Evolutionary conservation across 2,113 vertebrate species (phyloP), one percentile per base, ranked within the genome.

Genomic region (Puma concolor): DNA sequence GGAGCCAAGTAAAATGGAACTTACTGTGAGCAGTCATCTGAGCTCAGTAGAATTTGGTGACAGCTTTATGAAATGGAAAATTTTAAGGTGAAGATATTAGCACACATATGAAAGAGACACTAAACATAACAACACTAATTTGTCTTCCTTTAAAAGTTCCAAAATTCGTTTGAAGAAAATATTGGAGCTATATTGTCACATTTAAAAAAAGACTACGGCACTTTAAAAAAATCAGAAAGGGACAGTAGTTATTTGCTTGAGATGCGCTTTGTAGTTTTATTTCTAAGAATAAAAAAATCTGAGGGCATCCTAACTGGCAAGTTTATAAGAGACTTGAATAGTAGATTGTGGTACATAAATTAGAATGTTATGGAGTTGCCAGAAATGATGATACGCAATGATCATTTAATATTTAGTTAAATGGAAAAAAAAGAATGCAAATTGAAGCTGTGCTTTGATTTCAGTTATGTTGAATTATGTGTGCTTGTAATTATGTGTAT

Each of bases 1-100:
- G 96, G 82, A 98, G 63, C 44, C 41, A 96, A 98, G 74, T 74
- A 96, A 97, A 98, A 97, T 63, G 80, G 88, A 97, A 92, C 88
- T 94, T 92, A 94, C 97, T 98, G 98, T 97, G 88, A 71, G 72
- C 94, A 93, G 82, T 96, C 83, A 97, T 50, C 72, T 95, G 96
- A 96, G 89, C 76, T 63, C 74, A 69, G 52, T 97, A 95, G 69
- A 97, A 81, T 91, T 48, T 95, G 77, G 66, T 80, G 67, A 98
- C 84, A 91, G 33, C 89, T 96, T 96, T 96, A 95, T 89, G 88
- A 77, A 87, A 92, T 87, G 66, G 54, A 91, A 95, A 95, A 88
- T 88, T 86, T 94, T 95, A 87, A 94, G 66, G 50, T 94, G 85
- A 67, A 92, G 86, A 86, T 21, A 48, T 93, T 77, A 88, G n/a